Evolutionary conservation across 2,113 vertebrate genomes (phyloP), one percentile per base, ranked within the genome.

Genomic region (Xyrauchen texanus): DNA sequence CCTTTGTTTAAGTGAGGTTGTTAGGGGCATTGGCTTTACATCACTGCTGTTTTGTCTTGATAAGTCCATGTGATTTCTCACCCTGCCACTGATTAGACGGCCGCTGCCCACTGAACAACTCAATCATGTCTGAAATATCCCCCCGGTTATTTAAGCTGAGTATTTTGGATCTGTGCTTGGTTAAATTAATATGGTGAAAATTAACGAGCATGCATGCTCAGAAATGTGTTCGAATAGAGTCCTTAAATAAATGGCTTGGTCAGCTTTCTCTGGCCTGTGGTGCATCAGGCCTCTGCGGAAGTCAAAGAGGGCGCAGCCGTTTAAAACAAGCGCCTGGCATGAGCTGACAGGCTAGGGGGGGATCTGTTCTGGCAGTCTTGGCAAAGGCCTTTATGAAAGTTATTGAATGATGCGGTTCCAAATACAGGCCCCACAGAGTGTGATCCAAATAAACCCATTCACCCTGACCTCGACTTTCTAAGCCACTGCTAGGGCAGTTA

Each of bases 271-370:
- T 9, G 42, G 75, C 47, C 8, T n/a, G 58, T 9, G 65, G 70
- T 4, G 9, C 83, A 75, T 42, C 34, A 60, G 46, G 79, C 9
- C 68, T 16, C 45, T 73, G 70, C 64, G 80, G 83, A 87, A 86
- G 79, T 81, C 78, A 77, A 34, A 66, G 76, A 78, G 79, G 79
- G 63, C 34, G 15, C 63, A 81, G 76, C 79, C 69, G 68, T 83
- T 87, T 86, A 83, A 83, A 86, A 81, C 52, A 73, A 66, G 77
- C 69, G 15, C 64, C 74, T 83, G 81, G 81, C 79, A 87, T 86
- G 74, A 85, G 83, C 81, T 86, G 77, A 82, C 63, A 47, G 76
- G 71, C 75, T n/a, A 79, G 47, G 76, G 71, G 79, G 3, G 74
- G 86, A 72, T 74, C 58, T 63, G 52, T 76, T 70, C 60, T 76